Percentiles rank a stretch among this genome's conserved stretches.
phyloP scores from a whole-genome alignment of 1,140 invertebrate species.

The Zaprionus gabonicus region DNA sequence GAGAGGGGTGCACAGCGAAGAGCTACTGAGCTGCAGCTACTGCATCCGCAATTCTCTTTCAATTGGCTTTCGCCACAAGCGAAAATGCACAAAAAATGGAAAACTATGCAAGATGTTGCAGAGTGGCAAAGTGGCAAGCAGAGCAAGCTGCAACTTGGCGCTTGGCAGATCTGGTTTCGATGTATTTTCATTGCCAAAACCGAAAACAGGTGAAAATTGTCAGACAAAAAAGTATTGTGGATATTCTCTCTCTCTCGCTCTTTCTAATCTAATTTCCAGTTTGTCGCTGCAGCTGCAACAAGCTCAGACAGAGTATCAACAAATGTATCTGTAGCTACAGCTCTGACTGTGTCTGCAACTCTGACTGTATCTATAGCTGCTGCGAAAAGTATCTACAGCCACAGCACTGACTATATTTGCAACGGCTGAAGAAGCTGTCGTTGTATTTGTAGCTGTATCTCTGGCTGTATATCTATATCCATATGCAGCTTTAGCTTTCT shows the following conservation, averaged over 20 bases:
- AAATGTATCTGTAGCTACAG: not conserved
- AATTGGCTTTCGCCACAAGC: constrained; percentile 38
- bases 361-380: no score
- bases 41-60: constrained; percentile 48
- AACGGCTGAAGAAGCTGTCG: not conserved
- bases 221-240: not conserved
- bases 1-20: not conserved
- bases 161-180: constrained; percentile 15
- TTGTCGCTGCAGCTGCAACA: not conserved
- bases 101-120: constrained; percentile 26
- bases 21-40: constrained; percentile 1
- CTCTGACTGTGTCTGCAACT: not conserved
- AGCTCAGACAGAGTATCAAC: not conserved
- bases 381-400: not conserved
- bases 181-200: constrained; percentile 8
- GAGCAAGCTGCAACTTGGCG: constrained; percentile 1
- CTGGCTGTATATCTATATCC: not conserved
- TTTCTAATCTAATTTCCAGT: not conserved
- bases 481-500: not conserved
- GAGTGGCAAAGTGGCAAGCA: not conserved
- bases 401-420: not conserved
- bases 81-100: constrained; percentile 30
- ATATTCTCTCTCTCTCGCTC: not conserved
- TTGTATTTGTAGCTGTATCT: not conserved
- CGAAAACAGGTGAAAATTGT: constrained; percentile 34